Conservation (phyloP, 2,113 vertebrate species). For the Python bivittatus region DNA sequence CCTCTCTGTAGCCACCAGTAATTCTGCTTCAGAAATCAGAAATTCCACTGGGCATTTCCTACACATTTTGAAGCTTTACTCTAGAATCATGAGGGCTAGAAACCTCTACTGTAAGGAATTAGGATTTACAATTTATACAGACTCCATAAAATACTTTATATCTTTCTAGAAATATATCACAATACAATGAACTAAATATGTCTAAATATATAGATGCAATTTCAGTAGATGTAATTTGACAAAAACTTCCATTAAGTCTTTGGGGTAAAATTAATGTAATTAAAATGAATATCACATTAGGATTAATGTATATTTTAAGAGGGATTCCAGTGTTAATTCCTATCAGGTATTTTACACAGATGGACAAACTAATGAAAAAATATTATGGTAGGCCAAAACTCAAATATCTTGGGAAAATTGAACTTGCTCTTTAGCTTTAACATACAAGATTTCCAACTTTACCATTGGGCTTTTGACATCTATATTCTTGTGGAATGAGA, state of each 20-base stretch:
- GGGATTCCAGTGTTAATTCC: not conserved
- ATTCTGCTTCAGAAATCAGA: not conserved
- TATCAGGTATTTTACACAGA: not conserved
- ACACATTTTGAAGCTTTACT: not conserved
- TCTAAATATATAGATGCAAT: not conserved
- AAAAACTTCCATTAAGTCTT: not conserved
- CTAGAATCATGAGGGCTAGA: not conserved
- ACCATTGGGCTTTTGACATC: not conserved
- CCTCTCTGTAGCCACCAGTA: not conserved
- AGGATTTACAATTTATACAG: not conserved
- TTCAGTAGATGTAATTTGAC: not conserved
- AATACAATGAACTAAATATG: not conserved
- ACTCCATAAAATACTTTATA: not conserved
- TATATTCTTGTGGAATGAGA: not conserved
- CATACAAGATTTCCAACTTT: not conserved
- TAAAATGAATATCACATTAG: not conserved
- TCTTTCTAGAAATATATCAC: not conserved
- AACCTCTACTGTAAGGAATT: not conserved
- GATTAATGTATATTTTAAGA: not conserved
- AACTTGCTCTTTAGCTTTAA: not conserved
- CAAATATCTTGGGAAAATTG: not conserved
- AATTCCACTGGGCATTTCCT: not conserved
- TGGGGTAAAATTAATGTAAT: not conserved
- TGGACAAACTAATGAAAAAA: not conserved
- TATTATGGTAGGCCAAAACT: not conserved